A percentile compares a stretch with the other conserved stretches of the same genome.
phyloP scores from a whole-genome alignment of 2,797 vertebrate species.

The Cirrhinus molitorella region DNA sequence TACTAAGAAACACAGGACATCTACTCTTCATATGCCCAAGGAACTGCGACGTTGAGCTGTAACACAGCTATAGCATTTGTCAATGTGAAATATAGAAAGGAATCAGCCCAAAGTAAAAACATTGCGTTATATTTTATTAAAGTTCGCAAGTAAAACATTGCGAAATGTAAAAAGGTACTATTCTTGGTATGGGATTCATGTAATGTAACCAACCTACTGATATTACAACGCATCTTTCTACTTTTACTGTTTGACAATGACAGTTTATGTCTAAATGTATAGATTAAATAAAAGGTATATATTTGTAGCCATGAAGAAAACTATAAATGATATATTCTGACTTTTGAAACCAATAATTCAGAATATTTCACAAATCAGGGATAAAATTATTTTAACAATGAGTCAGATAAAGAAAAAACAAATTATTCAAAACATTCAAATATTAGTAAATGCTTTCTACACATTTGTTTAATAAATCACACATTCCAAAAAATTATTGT shows the following conservation, averaged over 20 bases:
- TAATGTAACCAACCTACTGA: conserved; percentile 51
- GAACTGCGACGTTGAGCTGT: conserved; percentile 71
- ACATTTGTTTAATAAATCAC: neutral
- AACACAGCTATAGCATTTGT: conserved; percentile 61
- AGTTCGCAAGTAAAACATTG: conserved; percentile 26
- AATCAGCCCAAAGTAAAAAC: neutral
- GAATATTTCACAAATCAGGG: conserved; percentile 55
- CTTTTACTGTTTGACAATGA: conserved; percentile 60
- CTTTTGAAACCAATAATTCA: conserved; percentile 38
- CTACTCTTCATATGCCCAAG: conserved; percentile 52
- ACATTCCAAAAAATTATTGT: neutral
- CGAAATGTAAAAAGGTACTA: conserved; percentile 29
- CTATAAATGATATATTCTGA: conserved; percentile 59
- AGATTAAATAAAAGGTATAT: conserved; percentile 41
- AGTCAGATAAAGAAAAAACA: too few species aligned
- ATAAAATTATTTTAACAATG: conserved; percentile 20
- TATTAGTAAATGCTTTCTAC: neutral
- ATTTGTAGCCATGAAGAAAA: conserved; percentile 59
- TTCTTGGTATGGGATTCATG: conserved; percentile 23
- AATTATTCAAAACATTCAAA: conserved; percentile 2
- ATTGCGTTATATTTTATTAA: neutral
- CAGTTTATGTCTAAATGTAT: conserved; percentile 66
- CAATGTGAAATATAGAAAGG: conserved; percentile 50
- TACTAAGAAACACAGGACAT: conserved; percentile 75
- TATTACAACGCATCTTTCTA: conserved; percentile 42